A percentile compares a stretch with the other conserved stretches of the same genome.
Conservation (phyloP, 2,113 vertebrate genomes). For the Talpa occidentalis region DNA sequence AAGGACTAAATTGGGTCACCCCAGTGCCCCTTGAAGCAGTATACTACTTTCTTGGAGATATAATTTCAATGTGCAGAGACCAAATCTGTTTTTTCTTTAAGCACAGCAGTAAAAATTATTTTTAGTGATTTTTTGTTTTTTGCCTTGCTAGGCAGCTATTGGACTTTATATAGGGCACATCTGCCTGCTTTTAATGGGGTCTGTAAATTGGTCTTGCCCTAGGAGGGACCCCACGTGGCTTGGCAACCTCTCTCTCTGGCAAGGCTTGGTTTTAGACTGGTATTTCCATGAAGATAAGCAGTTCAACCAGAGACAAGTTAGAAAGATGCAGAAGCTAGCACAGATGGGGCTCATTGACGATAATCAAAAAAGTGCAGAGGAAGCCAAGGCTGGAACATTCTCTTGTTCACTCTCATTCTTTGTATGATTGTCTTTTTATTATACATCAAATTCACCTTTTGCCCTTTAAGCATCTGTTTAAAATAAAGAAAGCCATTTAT, state of each 20-base stretch:
- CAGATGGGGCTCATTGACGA: not conserved
- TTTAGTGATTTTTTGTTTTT: slow-evolving; percentile 13
- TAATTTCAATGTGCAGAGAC: not conserved
- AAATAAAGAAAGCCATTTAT: slow-evolving; percentile 8
- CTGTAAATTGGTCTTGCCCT: slow-evolving; percentile 29
- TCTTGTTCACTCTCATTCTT: not conserved
- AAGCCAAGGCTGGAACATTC: not conserved
- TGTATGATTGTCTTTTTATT: not conserved
- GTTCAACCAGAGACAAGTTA: slow-evolving; percentile 14
- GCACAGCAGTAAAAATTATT: not conserved
- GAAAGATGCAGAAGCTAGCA: slow-evolving; percentile 46
- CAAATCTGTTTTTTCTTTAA: slow-evolving; percentile 44
- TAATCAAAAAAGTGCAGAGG: not conserved
- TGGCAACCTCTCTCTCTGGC: not conserved
- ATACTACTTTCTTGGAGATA: not conserved
- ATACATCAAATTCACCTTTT: not conserved
- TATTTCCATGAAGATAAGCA: slow-evolving; percentile 59
- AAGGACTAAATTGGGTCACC: not conserved
- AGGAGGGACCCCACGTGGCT: not conserved
- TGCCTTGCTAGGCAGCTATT: slow-evolving; percentile 14
- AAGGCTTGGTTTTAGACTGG: not conserved
- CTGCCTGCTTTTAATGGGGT: slow-evolving; percentile 13
- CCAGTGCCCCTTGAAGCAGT: not conserved
- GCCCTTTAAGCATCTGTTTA: slow-evolving; percentile 31
- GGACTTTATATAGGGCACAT: slow-evolving; percentile 58